Percentiles rank a stretch among this genome's conserved stretches.
Evolutionary conservation across 2,797 vertebrate genomes (phyloP).

Genomic region (Crenichthys baileyi): DNA sequence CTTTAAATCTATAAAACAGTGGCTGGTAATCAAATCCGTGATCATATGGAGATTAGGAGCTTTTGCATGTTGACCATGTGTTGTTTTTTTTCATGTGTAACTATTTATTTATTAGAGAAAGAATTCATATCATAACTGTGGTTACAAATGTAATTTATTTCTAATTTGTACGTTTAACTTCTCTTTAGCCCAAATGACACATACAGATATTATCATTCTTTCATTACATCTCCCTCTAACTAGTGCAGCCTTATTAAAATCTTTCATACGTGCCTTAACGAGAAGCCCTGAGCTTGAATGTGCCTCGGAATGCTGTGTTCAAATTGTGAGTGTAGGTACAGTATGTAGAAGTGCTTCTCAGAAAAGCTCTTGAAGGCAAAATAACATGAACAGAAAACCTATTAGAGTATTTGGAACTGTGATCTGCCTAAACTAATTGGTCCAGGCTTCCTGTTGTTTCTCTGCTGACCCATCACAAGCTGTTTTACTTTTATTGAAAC

Average conservation of each 20-base stretch:
- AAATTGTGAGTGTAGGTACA: not conserved
- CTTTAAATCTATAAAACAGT: not conserved
- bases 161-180: constrained; percentile 49
- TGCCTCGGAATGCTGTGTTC: not conserved
- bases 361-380: constrained; percentile 12
- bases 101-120: not conserved
- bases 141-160: constrained; percentile 44
- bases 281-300: not conserved
- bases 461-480: constrained; percentile 29
- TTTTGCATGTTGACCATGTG: not conserved
- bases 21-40: not conserved
- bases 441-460: constrained; percentile 42
- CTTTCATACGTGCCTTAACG: not conserved
- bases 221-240: constrained; percentile 12
- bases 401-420: constrained; percentile 44
- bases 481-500: constrained; percentile 40
- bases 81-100: not conserved
- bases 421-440: constrained; percentile 55
- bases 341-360: constrained; percentile 4
- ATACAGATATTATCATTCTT: constrained; percentile 34
- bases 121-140: constrained; percentile 30
- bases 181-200: constrained; percentile 21
- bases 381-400: constrained; percentile 24
- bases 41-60: not conserved
- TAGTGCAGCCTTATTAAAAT: constrained; percentile 9